Percentiles rank a stretch among this genome's conserved stretches.
Conservation (phyloP, 2,797 vertebrate genomes). For the Catostomus latipinnis region DNA sequence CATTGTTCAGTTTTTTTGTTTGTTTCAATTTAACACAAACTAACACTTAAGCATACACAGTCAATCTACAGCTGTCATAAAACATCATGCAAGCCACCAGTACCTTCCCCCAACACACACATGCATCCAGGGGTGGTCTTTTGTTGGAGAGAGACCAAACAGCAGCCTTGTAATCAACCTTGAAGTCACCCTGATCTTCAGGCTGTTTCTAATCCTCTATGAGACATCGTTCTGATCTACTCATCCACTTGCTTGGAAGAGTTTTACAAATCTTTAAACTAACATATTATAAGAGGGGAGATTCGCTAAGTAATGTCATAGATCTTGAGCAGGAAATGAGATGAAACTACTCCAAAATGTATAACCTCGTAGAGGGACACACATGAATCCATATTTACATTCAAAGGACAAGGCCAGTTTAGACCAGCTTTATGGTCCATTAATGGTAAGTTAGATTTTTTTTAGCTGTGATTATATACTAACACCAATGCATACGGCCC, state of each 20-base stretch:
- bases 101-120: constrained; percentile 46
- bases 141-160: constrained; percentile 13
- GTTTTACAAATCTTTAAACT: constrained; percentile 47
- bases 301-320: constrained; percentile 24
- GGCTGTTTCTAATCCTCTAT: constrained; percentile 28
- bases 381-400: constrained; percentile 49
- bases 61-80: constrained; percentile 36
- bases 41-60: constrained; percentile 23
- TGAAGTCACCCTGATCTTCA: constrained; percentile 28
- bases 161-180: constrained; percentile 29
- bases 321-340: constrained; percentile 45
- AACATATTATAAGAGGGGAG: constrained; percentile 45
- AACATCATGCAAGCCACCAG: constrained; percentile 31
- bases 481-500: not conserved
- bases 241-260: constrained; percentile 45
- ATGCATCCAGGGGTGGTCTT: constrained; percentile 48
- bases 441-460: no score
- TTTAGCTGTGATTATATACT: not conserved
- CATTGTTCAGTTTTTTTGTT: constrained; percentile 15
- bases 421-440: no score
- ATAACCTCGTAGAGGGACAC: constrained; percentile 47
- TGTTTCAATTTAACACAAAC: constrained; percentile 26
- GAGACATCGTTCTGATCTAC: constrained; percentile 31
- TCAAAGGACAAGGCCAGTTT: not conserved
- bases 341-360: constrained; percentile 42